Base-by-base conservation (phyloP, 2,888 invertebrate genomes). In the Leptodirus hochenwartii region DNA sequence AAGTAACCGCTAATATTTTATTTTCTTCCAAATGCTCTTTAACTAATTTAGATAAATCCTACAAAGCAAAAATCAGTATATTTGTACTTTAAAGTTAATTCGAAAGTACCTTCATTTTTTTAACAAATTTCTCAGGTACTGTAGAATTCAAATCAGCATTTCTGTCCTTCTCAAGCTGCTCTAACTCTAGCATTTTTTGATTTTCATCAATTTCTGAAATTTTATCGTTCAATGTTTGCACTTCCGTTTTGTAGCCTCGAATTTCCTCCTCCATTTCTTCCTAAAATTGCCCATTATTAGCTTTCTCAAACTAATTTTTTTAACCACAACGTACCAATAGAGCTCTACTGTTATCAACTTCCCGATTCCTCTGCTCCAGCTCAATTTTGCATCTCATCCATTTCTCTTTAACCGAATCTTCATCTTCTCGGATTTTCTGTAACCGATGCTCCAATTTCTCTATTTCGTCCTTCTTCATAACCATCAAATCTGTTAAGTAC, bases 11-110 rank as follows among this genome's bases (percentile, higher is more conserved):
- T 53, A 64, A 54, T 37, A 60, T 56, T 15, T 56, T 57, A 41
- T 66, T 64, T 43, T 67, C 64, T 34, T 58, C 56, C 1, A 59
- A 56, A 37, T 63, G 59, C 34, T 58, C 53, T 29, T 50, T 52
- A 23, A 66, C 48, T 27, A 61, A 47, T 16, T 44, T 46, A 36
- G 62, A 64, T 34, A 67, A 54, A 41, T 66, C 64, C 49, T 63
- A 31, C 15, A 39, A 32, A 27, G 25, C 36, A 33, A 33, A 39
- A 15, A 43, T 39, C 34, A 39, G 32, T 29, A 39, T 33, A 29
- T 16, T 30, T 26, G 16, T 25, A 26, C 13, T 32, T 14, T 31
- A 29, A 22, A 15, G 5, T 4, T 15, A 27, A 20, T 9, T 8
- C 13, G 25, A 25, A 31, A 29, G 39, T 43, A 53, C 56, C 43